A percentile compares a stretch with the other conserved stretches of the same genome.
phyloP scores from a whole-genome alignment of 2,113 vertebrate species.

The Varanus salvator region DNA sequence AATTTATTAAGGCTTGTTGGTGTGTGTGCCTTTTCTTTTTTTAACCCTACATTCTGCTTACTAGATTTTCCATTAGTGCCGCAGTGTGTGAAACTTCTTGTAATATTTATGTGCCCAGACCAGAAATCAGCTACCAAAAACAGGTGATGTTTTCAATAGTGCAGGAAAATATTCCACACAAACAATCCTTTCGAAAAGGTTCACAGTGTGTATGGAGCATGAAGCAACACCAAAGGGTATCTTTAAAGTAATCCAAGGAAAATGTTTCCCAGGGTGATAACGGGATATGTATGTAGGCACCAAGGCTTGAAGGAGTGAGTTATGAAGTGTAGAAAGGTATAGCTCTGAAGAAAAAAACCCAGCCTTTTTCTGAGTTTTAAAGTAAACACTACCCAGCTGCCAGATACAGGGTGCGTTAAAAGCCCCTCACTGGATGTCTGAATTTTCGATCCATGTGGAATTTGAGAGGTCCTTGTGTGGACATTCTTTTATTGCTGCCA shows the following conservation, averaged over 20 bases:
- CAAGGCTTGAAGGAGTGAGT: constrained; percentile 69
- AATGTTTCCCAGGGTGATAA: constrained; percentile 70
- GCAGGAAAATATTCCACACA: constrained; percentile 79
- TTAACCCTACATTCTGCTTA: constrained; percentile 55
- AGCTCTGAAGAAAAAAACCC: constrained; percentile 61
- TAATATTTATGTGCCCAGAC: constrained; percentile 72
- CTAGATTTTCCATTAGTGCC: constrained; percentile 77
- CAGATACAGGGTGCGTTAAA: constrained; percentile 62
- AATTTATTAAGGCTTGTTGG: constrained; percentile 69
- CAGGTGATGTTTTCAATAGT: constrained; percentile 76
- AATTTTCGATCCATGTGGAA: constrained; percentile 4
- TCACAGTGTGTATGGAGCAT: constrained; percentile 61
- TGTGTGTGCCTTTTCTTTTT: constrained; percentile 25
- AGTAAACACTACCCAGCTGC: constrained; percentile 66
- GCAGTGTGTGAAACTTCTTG: constrained; percentile 64
- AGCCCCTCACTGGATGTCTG: constrained; percentile 3
- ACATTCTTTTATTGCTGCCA: constrained; percentile 51
- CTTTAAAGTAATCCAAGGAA: constrained; percentile 73
- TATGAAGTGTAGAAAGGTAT: constrained; percentile 81
- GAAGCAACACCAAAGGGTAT: constrained; percentile 66
- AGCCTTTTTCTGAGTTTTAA: constrained; percentile 64
- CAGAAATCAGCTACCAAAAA: constrained; percentile 73
- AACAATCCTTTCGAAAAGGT: constrained; percentile 73
- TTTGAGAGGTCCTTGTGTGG: constrained; percentile 40
- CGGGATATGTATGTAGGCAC: constrained; percentile 58